Evolutionary conservation across 1,140 invertebrate species (phyloP), one percentile per base, ranked within the genome.

Genomic region (Megalonaias nervosa): DNA sequence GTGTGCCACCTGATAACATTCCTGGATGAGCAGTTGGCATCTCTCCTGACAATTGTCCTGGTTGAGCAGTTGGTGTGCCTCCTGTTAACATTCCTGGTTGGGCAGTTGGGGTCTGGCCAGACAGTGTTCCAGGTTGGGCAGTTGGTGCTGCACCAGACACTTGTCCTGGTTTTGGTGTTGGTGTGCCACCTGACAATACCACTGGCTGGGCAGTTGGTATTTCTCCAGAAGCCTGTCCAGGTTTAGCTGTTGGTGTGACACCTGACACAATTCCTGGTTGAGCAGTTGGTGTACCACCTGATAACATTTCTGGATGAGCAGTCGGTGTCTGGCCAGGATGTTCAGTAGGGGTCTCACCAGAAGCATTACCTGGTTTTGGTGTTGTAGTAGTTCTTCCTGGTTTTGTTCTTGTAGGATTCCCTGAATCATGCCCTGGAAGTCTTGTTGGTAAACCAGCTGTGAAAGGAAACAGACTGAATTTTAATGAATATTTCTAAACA

Each of bases 301-400:
- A 23, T 26, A 17, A n/a, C 5, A 57, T 2, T 13, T 19, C 31
- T 66, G 68, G 75, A 56, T 23, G 14, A 38, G 61, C 69, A 26
- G 75, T 71, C 48, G 75, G 75, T 71, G 68, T 17, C 11, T 57
- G 38, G 9, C 58, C 23, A 57, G 75, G 75, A 56, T 48, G n/a
- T 58, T 60, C 62, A 23, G 77, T 70, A 26, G 72, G 72, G 0
- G 62, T 17, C 6, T 60, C 61, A 0, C 65, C 73, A n/a, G 65
- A 68, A 16, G 6, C 26, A 56, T 61, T 12, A 48, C n/a, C 15
- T 60, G 73, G 66, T 16, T 67, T 26, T 12, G 70, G 64, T 73
- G 76, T 70, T 26, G 65, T 21, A 48, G 38, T 48, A 48, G 38
- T 48, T 48, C 38, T 48, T 48, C 67, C 38, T 73, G 80, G 77